Base-by-base conservation (phyloP, 2,888 invertebrate species). In the Lasioglossum malachurum region DNA sequence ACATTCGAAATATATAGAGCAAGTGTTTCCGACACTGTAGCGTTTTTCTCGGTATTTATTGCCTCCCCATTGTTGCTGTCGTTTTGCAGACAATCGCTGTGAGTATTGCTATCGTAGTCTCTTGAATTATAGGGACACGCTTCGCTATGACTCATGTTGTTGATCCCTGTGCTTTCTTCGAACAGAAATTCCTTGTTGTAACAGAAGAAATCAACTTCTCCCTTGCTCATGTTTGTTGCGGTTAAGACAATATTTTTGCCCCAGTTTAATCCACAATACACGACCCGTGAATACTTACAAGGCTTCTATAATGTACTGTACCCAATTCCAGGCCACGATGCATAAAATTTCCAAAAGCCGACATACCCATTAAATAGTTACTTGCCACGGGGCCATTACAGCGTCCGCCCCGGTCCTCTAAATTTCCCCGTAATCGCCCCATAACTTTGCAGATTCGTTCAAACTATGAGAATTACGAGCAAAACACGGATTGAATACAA, bases 11-110 rank as follows among this genome's bases (percentile, higher is more conserved):
- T 64, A 16, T 64, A 31, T 16, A 31, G 60, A 60, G 27, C 60
- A 60, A 14, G 60, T 64, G 60, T 16, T 27, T 16, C 31, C 7
- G 60, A n/a, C 60, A 64, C 31, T 31, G 60, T 16, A 16, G 5
- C 60, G 31, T 64, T 64, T 64, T 64, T 64, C 16, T 31, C 60
- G 27, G 60, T 64, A 64, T 64, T 64, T 64, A 64, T 64, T 64
- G 31, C 60, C 60, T 31, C 5, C 27, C 5, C 31, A 31, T 64
- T 31, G 60, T 16, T 31, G 60, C 60, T 64, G 60, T 64, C 31
- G 16, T 31, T 64, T 64, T 31, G 16, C n/a, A 64, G 27, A 31
- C 60, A 60, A 27, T 27, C 60, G 4, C 14, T 60, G 12, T 14
- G n/a, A 27, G 60, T 60, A 60, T 64, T 31, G 31, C 27, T 16